These are phyloP conservation scores for Crepidodera aurea DNA, from an alignment of 2,888 invertebrate genomes.

Conservation along the genomic window DNA sequence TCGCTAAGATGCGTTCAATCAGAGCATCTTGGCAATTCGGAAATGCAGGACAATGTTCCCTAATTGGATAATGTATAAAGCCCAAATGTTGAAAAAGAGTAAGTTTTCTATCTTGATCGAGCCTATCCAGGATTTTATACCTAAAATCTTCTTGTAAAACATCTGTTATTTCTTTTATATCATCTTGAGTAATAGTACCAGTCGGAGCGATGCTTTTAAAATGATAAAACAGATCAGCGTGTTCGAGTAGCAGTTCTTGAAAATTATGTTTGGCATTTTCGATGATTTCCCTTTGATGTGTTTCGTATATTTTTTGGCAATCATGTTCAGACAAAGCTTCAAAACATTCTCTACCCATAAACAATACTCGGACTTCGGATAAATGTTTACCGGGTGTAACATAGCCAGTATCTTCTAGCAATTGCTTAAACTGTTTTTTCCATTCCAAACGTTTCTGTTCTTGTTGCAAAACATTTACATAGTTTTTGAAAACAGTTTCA, in stretches of 20 bases:
- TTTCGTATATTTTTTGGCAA: conserved; percentile 91
- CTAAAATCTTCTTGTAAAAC: conserved; percentile 92
- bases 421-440: conserved; percentile 92
- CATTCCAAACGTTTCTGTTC: conserved; percentile 92
- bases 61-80: conserved; percentile 93
- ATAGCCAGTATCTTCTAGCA: conserved; percentile 92
- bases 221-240: conserved; percentile 92
- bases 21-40: conserved; percentile 83
- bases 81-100: conserved; percentile 95
- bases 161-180: conserved; percentile 92
- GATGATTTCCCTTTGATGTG: conserved; percentile 90
- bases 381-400: conserved; percentile 95
- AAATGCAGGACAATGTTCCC: conserved; percentile 93
- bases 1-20: conserved; percentile 74
- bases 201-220: conserved; percentile 89
- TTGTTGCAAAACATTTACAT: conserved; percentile 88
- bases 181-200: conserved; percentile 91
- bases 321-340: conserved; percentile 90
- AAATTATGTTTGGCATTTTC: conserved; percentile 90
- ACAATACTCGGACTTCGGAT: conserved; percentile 87
- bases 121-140: conserved; percentile 90
- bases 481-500: conserved; percentile 90
- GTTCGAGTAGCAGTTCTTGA: conserved; percentile 90
- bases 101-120: conserved; percentile 93
- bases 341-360: conserved; percentile 95